Evolutionary conservation across 2,888 invertebrate species (phyloP), one percentile per base, ranked within the genome.

Genomic region (Eurytoma californica): DNA sequence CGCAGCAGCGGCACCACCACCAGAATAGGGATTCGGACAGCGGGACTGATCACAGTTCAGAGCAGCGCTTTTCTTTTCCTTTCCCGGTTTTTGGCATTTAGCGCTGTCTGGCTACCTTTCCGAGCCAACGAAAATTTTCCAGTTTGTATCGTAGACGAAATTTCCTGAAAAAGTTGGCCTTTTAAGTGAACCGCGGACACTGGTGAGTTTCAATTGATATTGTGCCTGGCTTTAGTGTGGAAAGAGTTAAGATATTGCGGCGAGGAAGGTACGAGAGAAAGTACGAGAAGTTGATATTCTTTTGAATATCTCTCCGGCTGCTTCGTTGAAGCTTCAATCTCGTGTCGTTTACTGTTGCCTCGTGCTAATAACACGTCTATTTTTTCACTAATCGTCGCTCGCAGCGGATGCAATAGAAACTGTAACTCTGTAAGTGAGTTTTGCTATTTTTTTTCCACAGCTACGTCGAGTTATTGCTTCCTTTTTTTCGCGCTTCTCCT

Each of bases 31-130:
- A 53, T 53, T n/a, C 16, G 53, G 53, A 14, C 55, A 65, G 76
- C 69, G 14, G 18, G 53, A 24, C 60, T 70, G 49, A 65, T 77
- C 55, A 53, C 58, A 51, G 67, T 49, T 76, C 16, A 28, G 28
- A 53, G 57, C 68, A 55, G 69, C 30, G 61, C 61, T 72, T 70
- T 66, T 68, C 51, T 57, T n/a, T 39, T 60, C 58, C 69, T 73
- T 77, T 81, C 28, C 53, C 77, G 28, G 57, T 39, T 55, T 63
- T 60, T 47, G 63, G 72, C 57, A 51, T 70, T 70, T 49, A 49
- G 72, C 30, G 51, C 24, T 61, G 72, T 72, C 49, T 51, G 28
- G 20, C 20, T 39, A 18, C 16, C 28, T 18, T 53, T 28, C n/a
- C 39, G 58, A 39, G 20, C 72, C 20, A 16, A 60, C 20, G 61